Evolutionary conservation across 2,113 vertebrate species (phyloP), one percentile per base, ranked within the genome.

Genomic region (Trachemys scripta): DNA sequence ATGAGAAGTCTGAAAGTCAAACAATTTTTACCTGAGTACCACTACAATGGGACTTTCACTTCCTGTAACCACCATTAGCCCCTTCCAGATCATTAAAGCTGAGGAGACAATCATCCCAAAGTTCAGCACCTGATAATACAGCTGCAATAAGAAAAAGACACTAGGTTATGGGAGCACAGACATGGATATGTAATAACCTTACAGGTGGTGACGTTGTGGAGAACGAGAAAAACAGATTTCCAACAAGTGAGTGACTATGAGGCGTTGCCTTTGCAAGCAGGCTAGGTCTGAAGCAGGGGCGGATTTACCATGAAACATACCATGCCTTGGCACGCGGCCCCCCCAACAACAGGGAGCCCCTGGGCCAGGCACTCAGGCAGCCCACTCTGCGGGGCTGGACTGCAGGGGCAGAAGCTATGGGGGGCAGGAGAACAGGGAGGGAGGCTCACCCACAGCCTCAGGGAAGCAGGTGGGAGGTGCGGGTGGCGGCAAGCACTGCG

Each of bases 101-200:
- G 99, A 99, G 59, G 99, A 99, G 93, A 99, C 99, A 80, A 99
- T 99, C 99, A 99, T 99, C 80, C 99, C 99, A 98, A 99, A 99
- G 98, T 99, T 99, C 94, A 99, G 97, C 97, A 99, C 99, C 98
- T 99, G 99, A 97, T 99, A 99, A 97, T 99, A 99, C 1, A 99
- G 98, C 99, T 99, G 97, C 5, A 98, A 89, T 83, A 78, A 93
- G 45, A 20, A 45, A 29, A 14, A 47, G 45, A 38, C 24, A 12
- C 16, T 4, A 10, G 78, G 25, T 49, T 50, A 49, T 14, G 78
- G 42, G 25, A 17, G 45, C 42, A 45, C 78, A 42, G 25, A 24
- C 38, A 2, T 10, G 75, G 45, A 20, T 20, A 24, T 35, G 13
- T 10, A 45, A 42, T 10, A 19, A 38, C 25, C 19, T 42, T 8